Conservation (phyloP, 2,797 vertebrate genomes). For the Anabacerthia variegaticeps region DNA sequence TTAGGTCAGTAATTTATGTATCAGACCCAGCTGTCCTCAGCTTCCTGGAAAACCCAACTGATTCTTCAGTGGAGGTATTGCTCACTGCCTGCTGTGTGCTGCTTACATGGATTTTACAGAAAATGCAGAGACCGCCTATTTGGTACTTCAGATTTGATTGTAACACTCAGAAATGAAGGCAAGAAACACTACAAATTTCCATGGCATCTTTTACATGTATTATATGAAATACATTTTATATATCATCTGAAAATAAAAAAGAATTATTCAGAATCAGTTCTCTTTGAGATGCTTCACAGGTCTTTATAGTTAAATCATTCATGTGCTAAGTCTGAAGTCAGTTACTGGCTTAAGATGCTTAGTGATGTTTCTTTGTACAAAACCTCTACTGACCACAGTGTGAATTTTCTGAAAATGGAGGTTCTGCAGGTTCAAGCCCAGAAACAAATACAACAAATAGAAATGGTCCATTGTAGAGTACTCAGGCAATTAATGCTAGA, state of each 20-base stretch:
- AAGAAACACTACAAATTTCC: neutral
- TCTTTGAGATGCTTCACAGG: neutral
- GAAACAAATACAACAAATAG: neutral
- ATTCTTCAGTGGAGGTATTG: neutral
- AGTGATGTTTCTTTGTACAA: neutral
- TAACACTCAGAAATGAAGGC: neutral
- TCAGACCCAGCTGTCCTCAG: neutral
- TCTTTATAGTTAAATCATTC: neutral
- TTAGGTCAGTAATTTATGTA: neutral
- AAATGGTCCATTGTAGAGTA: neutral
- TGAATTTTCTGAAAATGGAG: neutral
- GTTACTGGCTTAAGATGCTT: neutral
- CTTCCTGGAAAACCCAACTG: neutral
- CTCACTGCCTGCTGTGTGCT: neutral
- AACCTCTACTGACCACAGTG: neutral
- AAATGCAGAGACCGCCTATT: neutral
- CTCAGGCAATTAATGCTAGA: neutral
- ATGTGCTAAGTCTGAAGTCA: neutral
- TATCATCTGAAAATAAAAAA: neutral
- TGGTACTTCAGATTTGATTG: neutral
- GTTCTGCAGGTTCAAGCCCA: neutral
- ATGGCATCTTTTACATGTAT: neutral
- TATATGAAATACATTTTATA: neutral
- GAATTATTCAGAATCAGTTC: neutral
- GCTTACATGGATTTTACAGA: neutral